phyloP scores from a whole-genome alignment of 2,113 vertebrate species.

The Amazona vittata region DNA sequence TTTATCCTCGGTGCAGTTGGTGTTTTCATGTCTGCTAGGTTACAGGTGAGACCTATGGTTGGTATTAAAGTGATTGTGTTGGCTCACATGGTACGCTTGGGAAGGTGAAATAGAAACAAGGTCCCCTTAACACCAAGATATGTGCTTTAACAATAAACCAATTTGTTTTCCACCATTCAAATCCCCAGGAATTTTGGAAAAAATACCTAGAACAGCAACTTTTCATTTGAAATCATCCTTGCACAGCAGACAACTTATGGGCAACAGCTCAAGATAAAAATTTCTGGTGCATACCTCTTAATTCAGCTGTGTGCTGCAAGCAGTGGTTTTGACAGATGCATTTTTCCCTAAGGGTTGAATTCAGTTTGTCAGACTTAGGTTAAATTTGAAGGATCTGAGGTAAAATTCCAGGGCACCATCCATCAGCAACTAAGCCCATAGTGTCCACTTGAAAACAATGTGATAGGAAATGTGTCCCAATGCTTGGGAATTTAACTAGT shows the following conservation, averaged over 20 bases:
- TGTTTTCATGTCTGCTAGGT: background rate
- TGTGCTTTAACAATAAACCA: background rate
- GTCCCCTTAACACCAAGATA: background rate
- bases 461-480: constrained; percentile 53
- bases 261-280: background rate
- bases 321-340: constrained; percentile 43
- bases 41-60: background rate
- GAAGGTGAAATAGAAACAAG: background rate
- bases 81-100: rapidly evolving
- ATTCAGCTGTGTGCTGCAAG: background rate
- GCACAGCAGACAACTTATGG: background rate
- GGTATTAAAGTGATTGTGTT: background rate
- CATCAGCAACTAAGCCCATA: constrained; percentile 20
- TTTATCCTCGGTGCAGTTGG: background rate
- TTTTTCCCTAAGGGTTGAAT: constrained; percentile 45
- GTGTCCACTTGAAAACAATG: constrained; percentile 36
- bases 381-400: constrained; percentile 55
- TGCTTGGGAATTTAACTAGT: constrained; percentile 64
- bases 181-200: background rate
- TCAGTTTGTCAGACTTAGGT: constrained; percentile 46
- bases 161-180: background rate
- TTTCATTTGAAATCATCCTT: constrained; percentile 3
- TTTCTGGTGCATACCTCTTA: background rate
- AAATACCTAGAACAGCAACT: background rate
- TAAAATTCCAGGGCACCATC: constrained; percentile 41